These are phyloP conservation scores for Mesorhabditis spiculigera DNA, from an alignment of 2,888 invertebrate genomes.

Conservation along the genomic window DNA sequence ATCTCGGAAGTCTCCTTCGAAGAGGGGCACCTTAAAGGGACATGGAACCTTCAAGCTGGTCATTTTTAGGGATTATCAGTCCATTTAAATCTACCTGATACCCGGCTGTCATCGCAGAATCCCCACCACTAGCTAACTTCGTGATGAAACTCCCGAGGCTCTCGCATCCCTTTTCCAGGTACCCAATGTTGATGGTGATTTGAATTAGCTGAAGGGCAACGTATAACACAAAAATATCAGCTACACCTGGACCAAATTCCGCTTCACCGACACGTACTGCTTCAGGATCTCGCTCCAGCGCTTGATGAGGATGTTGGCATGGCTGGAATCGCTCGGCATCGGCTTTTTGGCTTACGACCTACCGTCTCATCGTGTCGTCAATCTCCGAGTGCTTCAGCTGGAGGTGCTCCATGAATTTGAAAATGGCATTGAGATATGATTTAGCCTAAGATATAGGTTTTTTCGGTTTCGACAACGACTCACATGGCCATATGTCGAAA, in stretches of 20 bases:
- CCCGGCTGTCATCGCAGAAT: constrained; percentile 24
- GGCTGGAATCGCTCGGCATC: constrained; percentile 18
- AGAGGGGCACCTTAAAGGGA: constrained; percentile 25
- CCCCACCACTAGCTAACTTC: constrained; percentile 41
- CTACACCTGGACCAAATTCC: constrained; percentile 72
- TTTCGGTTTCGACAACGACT: no score
- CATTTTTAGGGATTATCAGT: not conserved
- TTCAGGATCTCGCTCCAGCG: constrained; percentile 88
- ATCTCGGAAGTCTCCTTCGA: constrained; percentile 52
- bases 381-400: constrained; percentile 70
- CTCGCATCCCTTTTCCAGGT: constrained; percentile 89
- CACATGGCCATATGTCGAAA: constrained; percentile 75
- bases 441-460: no score
- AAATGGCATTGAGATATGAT: constrained; percentile 91
- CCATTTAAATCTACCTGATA: constrained; percentile 36
- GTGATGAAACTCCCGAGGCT: constrained; percentile 66
- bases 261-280: constrained; percentile 78
- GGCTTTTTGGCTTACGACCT: constrained; percentile 61
- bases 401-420: constrained; percentile 74
- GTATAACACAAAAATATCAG: constrained; percentile 5
- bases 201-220: constrained; percentile 72
- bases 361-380: constrained; percentile 83
- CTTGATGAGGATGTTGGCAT: constrained; percentile 80
- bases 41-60: not conserved
- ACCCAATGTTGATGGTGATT: constrained; percentile 94